Percentiles rank a stretch among this genome's conserved stretches.
Evolutionary conservation across 2,888 invertebrate species (phyloP).

Genomic region (Melangyna quadrimaculata): DNA sequence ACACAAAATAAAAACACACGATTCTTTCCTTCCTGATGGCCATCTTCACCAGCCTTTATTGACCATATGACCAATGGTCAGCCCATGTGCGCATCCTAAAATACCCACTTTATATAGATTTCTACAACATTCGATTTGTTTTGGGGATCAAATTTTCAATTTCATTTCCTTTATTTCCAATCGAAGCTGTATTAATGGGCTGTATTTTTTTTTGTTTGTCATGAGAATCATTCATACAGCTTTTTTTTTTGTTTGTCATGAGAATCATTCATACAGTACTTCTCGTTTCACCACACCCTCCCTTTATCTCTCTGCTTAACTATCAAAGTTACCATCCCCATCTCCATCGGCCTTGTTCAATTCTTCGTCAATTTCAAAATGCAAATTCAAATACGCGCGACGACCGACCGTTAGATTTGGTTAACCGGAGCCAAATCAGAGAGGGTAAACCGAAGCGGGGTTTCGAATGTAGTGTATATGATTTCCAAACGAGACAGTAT

Average conservation of each 20-base stretch:
- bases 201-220: neutral
- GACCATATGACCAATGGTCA: neutral
- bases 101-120: constrained; percentile 30
- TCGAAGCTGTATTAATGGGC: neutral
- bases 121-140: constrained; percentile 39
- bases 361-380: constrained; percentile 45
- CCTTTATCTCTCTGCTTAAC: neutral
- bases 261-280: constrained; percentile 24
- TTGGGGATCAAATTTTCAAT: constrained; percentile 28
- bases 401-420: constrained; percentile 36
- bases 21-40: too few relatives aligned
- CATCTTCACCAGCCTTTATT: neutral
- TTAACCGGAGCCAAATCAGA: constrained; percentile 25
- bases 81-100: neutral
- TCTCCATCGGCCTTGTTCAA: constrained; percentile 16
- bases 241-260: constrained; percentile 10
- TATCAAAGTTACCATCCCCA: neutral
- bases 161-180: constrained; percentile 25
- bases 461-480: neutral
- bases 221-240: constrained; percentile 29
- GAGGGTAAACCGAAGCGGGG: neutral
- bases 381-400: constrained; percentile 40
- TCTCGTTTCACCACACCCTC: neutral
- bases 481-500: constrained; percentile 15
- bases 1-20: too few relatives aligned